Evolutionary conservation across 2,888 invertebrate species (phyloP).

Genomic region (Horisme vitalbata): DNA sequence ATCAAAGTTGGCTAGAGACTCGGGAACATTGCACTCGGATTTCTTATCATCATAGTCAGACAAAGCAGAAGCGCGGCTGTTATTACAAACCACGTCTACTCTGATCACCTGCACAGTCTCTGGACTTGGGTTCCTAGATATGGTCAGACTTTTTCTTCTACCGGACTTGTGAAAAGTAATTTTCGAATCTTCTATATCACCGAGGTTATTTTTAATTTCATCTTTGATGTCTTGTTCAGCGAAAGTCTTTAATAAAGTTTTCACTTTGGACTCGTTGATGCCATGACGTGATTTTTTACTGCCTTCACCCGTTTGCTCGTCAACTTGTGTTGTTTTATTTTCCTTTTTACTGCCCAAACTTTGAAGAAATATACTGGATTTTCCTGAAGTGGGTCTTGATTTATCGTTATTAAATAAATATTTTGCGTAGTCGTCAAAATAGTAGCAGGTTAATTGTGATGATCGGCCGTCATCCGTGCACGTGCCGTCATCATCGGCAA

Average conservation of each 20-base stretch:
- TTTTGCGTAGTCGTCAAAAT: slow-evolving; percentile 68
- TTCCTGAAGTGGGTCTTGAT: slow-evolving; percentile 62
- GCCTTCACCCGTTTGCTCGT: slow-evolving; percentile 34
- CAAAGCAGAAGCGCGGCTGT: slow-evolving; percentile 44
- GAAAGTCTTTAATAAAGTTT: slow-evolving; percentile 33
- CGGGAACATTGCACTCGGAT: slow-evolving; percentile 28
- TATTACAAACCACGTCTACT: slow-evolving; percentile 74
- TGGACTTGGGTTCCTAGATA: slow-evolving; percentile 71
- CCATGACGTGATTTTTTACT: slow-evolving; percentile 41
- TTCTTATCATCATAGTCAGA: slow-evolving; percentile 54
- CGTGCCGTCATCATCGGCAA: slow-evolving; percentile 48
- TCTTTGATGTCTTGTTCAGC: slow-evolving; percentile 32
- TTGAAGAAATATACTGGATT: slow-evolving; percentile 56
- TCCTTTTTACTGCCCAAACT: slow-evolving; percentile 48
- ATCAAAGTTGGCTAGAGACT: slow-evolving; percentile 31
- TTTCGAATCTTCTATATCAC: slow-evolving; percentile 51
- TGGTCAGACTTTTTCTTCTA: slow-evolving; percentile 71
- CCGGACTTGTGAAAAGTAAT: slow-evolving; percentile 60
- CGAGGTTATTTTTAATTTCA: slow-evolving; percentile 32
- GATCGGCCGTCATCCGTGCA: slow-evolving; percentile 49
- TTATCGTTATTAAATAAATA: slow-evolving; percentile 59
- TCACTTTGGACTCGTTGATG: slow-evolving; percentile 35
- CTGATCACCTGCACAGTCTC: slow-evolving; percentile 76
- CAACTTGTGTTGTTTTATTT: slow-evolving; percentile 56
- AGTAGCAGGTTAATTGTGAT: slow-evolving; percentile 62